Base-by-base conservation (phyloP, 2,113 vertebrate species). In the Hyla sarda region DNA sequence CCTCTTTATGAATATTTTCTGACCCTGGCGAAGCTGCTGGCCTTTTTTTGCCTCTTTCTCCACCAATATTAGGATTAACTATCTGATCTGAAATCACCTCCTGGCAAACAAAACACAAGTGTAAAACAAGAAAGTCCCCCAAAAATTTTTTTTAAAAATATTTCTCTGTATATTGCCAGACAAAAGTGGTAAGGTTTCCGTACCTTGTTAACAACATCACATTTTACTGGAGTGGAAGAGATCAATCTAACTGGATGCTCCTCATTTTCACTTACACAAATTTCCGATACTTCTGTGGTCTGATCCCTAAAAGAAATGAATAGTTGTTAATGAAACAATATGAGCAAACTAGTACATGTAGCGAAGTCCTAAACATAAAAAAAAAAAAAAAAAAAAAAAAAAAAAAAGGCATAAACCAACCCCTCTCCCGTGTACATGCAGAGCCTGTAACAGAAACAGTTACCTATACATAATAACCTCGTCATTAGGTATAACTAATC, bases 161-260 rank as follows among this genome's bases (percentile, higher is more conserved):
- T n/a, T n/a, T n/a, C n/a, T n/a, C n/a, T n/a, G n/a, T n/a, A n/a
- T n/a, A n/a, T n/a, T n/a, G n/a, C n/a, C n/a, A n/a, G n/a, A n/a
- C n/a, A n/a, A n/a, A n/a, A n/a, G n/a, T 58, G 21, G 19, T 47
- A 21, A 9, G 4, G 50, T 28, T 30, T 9, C 52, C 23, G 60
- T 92, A 91, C 90, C 93, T 95, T 92, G 93, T 96, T 98, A 87
- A 90, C 94, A 50, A 94, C 91, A 1, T 97, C 97, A 65, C 89
- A 89, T 90, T 96, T 96, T 83, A 90, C 93, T 90, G 95, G 95
- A 47, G 93, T 93, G 41, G 94, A 93, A 25, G 95, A 93, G 90
- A 95, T 95, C 91, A 98, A 95, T 89, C 96, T 96, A 62, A 97
- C 94, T 0, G 98, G 98, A 88, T 98, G 98, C 93, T 99, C 98